Evolutionary conservation across 2,888 invertebrate species (phyloP), one percentile per base, ranked within the genome.

Genomic region (Tachina lurida): DNA sequence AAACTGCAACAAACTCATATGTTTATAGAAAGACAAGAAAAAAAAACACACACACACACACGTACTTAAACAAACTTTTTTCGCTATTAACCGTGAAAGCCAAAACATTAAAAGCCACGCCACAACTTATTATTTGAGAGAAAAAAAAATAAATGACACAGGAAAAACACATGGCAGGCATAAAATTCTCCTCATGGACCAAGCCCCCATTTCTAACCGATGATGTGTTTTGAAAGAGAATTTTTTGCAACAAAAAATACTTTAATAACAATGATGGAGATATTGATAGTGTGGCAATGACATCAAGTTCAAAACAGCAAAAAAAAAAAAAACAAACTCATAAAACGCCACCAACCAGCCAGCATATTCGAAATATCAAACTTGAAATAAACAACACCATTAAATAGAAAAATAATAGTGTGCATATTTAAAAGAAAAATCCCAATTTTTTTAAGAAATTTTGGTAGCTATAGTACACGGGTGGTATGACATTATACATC

Each of bases 121-220:
- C 83, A 86, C 86, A 86, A 80, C 68, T 86, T 78, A 73, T 73
- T 73, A 67, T 68, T 67, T 68, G 54, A 60, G 22, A 52, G 19
- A 39, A 58, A 58, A 58, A 5, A 22, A 39, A 54, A 68, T 71
- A 84, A 67, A 60, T 52, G 47, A 75, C 81, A 81, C 49, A n/a
- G 62, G 31, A 31, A 31, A 82, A 82, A 54, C 68, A 80, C 31
- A 80, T 67, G 45, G 22, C 78, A 75, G 60, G 71, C 79, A 76
- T 86, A 83, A 86, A 79, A 78, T 52, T 83, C 82, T 86, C 78
- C 83, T 54, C 67, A 80, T 86, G 86, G 83, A 86, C 86, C 86
- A 86, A 83, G 83, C 86, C 86, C 82, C 86, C 86, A 86, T 86
- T 83, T 80, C 74, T 39, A 74, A 71, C 52, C 73, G 79, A 86